A percentile compares a stretch with the other conserved stretches of the same genome.
Conservation (phyloP, 2,888 invertebrate genomes). For the Eristalis tenax region DNA sequence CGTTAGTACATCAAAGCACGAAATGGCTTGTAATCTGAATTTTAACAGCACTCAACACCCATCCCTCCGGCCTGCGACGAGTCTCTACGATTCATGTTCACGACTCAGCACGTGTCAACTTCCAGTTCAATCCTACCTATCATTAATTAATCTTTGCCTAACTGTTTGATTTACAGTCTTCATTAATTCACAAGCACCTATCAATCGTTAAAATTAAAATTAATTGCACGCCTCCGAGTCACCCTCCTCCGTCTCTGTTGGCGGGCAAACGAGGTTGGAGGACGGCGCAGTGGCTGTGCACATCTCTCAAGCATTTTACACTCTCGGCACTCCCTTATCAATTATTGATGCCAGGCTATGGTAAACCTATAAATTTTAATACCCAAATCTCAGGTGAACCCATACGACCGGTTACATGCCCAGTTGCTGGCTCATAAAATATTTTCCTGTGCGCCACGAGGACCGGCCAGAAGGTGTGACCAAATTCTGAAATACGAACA, state of each 20-base stretch:
- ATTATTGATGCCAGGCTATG: conserved; percentile 6
- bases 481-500: conserved; percentile 10
- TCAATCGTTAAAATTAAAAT: conserved; percentile 27
- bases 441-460: conserved; percentile 16
- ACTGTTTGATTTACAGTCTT: conserved; percentile 19
- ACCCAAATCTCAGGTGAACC: conserved; percentile 29
- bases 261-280: neutral
- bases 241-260: neutral
- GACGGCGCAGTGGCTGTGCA: neutral
- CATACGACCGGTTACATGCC: neutral
- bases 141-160: conserved; percentile 21
- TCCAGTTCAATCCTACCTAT: neutral
- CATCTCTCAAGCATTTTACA: neutral
- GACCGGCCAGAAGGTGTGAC: conserved; percentile 12
- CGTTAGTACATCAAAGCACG: neutral
- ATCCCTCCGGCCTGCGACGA: neutral
- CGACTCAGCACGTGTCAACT: conserved; percentile 4
- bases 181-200: conserved; percentile 41
- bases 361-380: conserved; percentile 24
- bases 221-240: neutral
- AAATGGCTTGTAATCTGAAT: neutral
- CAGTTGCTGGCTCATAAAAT: conserved; percentile 25
- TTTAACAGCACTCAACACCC: neutral
- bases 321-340: conserved; percentile 3
- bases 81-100: neutral